phyloP scores from a whole-genome alignment of 37 sponge, comb jelly and placozoan species.

The Spongilla lacustris region DNA sequence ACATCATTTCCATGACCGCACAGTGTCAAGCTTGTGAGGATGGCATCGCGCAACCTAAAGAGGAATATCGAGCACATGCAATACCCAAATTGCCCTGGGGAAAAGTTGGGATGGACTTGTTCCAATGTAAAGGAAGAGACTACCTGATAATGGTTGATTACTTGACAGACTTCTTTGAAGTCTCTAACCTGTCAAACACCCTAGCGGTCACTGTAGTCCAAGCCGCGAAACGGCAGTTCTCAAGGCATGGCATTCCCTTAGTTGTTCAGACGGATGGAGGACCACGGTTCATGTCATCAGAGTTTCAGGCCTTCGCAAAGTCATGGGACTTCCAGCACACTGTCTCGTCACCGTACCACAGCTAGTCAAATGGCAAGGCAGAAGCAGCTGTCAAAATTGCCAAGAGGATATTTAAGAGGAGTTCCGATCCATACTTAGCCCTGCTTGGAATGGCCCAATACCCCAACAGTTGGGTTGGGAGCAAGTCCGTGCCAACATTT shows the following conservation, averaged over 20 bases:
- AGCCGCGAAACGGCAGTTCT: constrained; percentile 25
- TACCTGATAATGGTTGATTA: constrained; percentile 47
- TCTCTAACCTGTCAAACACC: constrained; percentile 10
- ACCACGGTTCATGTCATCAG: no score
- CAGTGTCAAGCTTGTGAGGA: constrained; percentile 1
- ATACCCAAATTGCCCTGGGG: constrained; percentile 22
- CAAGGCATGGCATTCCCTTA: constrained; percentile 46
- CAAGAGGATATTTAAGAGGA: background rate
- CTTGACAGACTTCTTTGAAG: constrained; percentile 9
- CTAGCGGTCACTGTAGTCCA: background rate
- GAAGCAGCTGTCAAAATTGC: constrained; percentile 39
- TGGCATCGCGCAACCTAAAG: constrained; percentile 13
- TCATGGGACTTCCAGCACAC: constrained; percentile 34
- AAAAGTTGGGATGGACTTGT: no score
- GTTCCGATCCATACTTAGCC: constrained; percentile 21
- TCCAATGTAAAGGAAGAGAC: constrained; percentile 14
- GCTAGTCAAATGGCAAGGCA: no score
- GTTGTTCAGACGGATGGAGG: no score
- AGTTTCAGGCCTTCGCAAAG: no score
- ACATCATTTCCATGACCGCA: constrained; percentile 10
- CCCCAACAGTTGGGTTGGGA: constrained; percentile 45
- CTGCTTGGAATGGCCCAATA: constrained; percentile 65
- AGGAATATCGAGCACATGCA: constrained; percentile 11
- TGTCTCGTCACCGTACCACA: constrained; percentile 21
- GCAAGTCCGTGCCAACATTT: constrained; percentile 63